Evolutionary conservation across 1,140 invertebrate species (phyloP), one percentile per base, ranked within the genome.

Genomic region (Drosophila novamexicana): DNA sequence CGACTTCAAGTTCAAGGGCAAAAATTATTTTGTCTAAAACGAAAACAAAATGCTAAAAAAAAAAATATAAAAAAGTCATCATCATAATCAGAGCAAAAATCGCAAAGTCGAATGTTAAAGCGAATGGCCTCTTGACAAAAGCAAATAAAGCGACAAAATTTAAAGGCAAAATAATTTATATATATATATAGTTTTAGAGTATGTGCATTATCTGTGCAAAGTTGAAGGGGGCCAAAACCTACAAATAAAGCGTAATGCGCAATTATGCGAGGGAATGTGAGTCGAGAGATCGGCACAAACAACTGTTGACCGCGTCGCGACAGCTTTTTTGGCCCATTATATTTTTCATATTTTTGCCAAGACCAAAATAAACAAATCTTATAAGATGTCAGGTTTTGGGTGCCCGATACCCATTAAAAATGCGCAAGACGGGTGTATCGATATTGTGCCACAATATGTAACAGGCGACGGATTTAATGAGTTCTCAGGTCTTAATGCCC

Each of bases 81-180:
- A 80, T 75, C 53, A 83, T 54, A 77, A 61, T 37, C 32, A 56
- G 66, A 2, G 36, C 63, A 65, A 76, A 81, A 75, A 56, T 63
- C 7, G 47, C 68, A 78, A 74, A 85, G 75, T 75, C 68, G 71
- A 81, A 81, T 70, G 71, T 81, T 73, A 88, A 88, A 83, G 79
- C 79, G 83, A 86, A 86, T 88, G 83, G 83, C 79, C 83, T 81
- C 63, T 71, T 72, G 65, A 79, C 83, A 86, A 88, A 77, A 77
- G 79, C 78, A 77, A 86, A 86, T 81, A 81, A 68, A 61, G 52
- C 44, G 42, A 53, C 12, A 63, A 45, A 69, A 42, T 44, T 44
- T 12, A 34, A 39, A 22, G 14, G 32, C 32, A 62, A 67, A 62
- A 18, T 50, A 74, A 75, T 32, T 62, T 47, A 65, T 9, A 49